Evolutionary conservation across 2,888 invertebrate species (phyloP), one percentile per base, ranked within the genome.

Genomic region (Scaptomyza polygonia): DNA sequence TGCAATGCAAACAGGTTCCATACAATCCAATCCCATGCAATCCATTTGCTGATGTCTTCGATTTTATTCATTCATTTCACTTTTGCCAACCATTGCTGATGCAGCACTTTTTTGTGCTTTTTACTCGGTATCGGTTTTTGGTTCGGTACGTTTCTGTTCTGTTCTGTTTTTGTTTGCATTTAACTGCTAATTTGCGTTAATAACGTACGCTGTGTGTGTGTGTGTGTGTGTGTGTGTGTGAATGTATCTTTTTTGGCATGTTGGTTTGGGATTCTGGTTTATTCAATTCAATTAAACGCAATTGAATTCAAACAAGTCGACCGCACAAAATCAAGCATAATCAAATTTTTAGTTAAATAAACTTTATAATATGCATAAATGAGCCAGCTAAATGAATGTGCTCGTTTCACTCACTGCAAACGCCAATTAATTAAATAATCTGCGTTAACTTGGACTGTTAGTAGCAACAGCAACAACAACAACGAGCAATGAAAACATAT

Each of bases 11-110:
- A 83, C 87, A 64, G 48, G 54, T 48, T 32, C 62, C 61, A 18
- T 14, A 2, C 14, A n/a, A n/a, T n/a, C n/a, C n/a, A n/a, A n/a
- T n/a, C n/a, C n/a, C 14, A 39, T 39, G 5, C 16, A 66, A 64
- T 58, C 66, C 75, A 82, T 86, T 83, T 87, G 87, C 87, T 81
- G 87, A 83, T 81, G 85, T 83, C 87, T 83, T 85, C 79, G 79
- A 73, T 83, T 83, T 83, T 51, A 67, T 68, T 57, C 5, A 25
- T 25, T 61, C 68, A 48, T 64, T 79, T 61, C 56, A 51, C 61
- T 61, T 59, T 67, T 48, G 47, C 74, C 74, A 67, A 36, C 49
- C 47, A 58, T 36, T 48, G 78, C 69, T 76, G 75, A 77, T 69
- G 57, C 52, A 61, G 72, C 77, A 62, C 9, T 42, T 72, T 72